Conservation (phyloP, 1,140 invertebrate genomes). For the Drosophila ananassae region DNA sequence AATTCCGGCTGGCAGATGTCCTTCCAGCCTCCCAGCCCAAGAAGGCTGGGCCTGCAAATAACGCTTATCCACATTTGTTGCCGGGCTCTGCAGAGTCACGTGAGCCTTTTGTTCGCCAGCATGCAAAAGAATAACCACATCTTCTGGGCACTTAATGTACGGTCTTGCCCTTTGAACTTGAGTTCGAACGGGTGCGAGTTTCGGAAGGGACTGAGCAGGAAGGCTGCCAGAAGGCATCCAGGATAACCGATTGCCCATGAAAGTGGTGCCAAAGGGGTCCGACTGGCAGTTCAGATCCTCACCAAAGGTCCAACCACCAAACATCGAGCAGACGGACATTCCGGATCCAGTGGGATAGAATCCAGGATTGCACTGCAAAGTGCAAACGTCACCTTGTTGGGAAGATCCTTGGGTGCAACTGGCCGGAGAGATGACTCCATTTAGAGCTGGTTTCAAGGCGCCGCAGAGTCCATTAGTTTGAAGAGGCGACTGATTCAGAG, state of each 20-base stretch:
- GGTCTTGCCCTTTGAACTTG: constrained; percentile 81
- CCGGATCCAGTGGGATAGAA: constrained; percentile 59
- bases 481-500: neutral
- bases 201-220: neutral
- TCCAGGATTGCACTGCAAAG: constrained; percentile 83
- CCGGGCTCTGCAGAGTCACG: constrained; percentile 87
- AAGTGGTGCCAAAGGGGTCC: constrained; percentile 26
- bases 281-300: constrained; percentile 68
- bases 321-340: constrained; percentile 55
- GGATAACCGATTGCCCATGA: neutral
- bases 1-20: constrained; percentile 86
- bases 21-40: constrained; percentile 88
- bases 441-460: constrained; percentile 76
- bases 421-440: constrained; percentile 84
- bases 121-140: constrained; percentile 86
- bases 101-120: constrained; percentile 85
- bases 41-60: constrained; percentile 87
- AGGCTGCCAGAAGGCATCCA: neutral
- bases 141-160: constrained; percentile 88
- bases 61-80: constrained; percentile 89
- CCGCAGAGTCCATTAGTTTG: constrained; percentile 64
- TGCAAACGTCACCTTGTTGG: constrained; percentile 83
- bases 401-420: constrained; percentile 83
- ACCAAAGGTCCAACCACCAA: constrained; percentile 62
- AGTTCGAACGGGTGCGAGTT: neutral